These are phyloP conservation scores for Tenodera sinensis DNA, from an alignment of 2,888 invertebrate genomes.

Conservation along the genomic window DNA sequence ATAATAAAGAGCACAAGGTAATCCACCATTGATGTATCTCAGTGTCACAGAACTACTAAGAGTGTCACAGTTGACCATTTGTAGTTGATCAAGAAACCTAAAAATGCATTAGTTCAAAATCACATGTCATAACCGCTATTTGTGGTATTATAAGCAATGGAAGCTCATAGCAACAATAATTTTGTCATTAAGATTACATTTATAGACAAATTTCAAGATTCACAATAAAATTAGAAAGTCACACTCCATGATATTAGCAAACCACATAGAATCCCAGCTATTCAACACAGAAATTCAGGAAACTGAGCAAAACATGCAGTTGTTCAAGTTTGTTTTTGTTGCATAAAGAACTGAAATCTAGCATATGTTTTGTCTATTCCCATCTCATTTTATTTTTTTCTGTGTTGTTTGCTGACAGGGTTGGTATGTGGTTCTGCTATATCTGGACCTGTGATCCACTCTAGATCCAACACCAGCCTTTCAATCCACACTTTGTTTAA, in stretches of 20 bases:
- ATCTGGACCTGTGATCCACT: conserved; percentile 45
- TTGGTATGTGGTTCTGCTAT: conserved; percentile 45
- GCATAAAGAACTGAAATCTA: not conserved
- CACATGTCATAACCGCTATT: no score
- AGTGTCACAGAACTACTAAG: no score
- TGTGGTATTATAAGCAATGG: no score
- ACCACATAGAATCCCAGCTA: not conserved
- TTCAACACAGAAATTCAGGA: not conserved
- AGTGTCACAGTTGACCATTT: no score
- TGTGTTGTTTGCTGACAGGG: conserved; percentile 39
- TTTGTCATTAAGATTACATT: no score
- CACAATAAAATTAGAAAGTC: not conserved
- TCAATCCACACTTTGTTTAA: conserved; percentile 42
- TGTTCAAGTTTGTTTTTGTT: not conserved
- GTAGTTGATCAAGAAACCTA: no score
- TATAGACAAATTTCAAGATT: no score
- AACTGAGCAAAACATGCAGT: not conserved
- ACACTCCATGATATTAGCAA: not conserved
- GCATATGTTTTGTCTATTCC: not conserved
- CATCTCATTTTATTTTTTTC: conserved; percentile 3
- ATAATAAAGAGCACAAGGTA: no score
- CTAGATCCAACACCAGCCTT: conserved; percentile 44
- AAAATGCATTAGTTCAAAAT: no score
- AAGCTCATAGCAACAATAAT: no score
- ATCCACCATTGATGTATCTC: no score